Evolutionary conservation across 2,888 invertebrate genomes (phyloP), one percentile per base, ranked within the genome.

Genomic region (Drosophila subquinaria): DNA sequence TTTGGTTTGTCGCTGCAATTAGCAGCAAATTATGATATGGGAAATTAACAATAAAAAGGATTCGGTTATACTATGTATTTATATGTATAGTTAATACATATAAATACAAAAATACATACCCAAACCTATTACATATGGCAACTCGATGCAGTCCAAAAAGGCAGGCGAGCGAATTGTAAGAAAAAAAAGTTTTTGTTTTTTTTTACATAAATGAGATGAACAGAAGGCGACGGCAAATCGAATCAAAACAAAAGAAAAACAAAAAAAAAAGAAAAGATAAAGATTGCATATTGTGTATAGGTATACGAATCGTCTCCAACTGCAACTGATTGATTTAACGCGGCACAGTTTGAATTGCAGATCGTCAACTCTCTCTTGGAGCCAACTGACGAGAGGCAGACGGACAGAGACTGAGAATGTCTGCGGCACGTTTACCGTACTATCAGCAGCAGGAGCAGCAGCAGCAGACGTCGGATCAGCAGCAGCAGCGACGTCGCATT

Each of bases 331-430:
- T 89, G 90, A 91, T 90, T 90, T 91, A 92, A 90, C 88, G 88
- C 83, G 88, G 91, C 87, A 90, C 88, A 91, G 91, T 92, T 92
- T 92, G 87, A 89, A 85, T 91, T 91, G 81, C 91, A 91, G 91
- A 92, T 91, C 74, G 63, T 73, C 75, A 57, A 64, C 69, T 42
- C 36, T 17, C 65, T 38, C 43, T 27, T 53, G 38, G 40, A 23
- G 51, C 52, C 38, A 8, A n/a, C 38, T 38, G 38, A 38, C 38
- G 38, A 38, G 38, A 38, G 38, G n/a, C 38, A 38, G 38, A 38
- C 36, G 6, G 36, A 38, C 33, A 33, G 38, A 38, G 38, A 38
- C 38, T 6, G n/a, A 38, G n/a, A n/a, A 38, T 38, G 84, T 86
- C 87, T 62, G 73, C 87, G 51, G 67, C 88, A 77, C 89, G 84